A percentile compares a stretch with the other conserved stretches of the same genome.
phyloP scores from a whole-genome alignment of 2,797 vertebrate genomes.

The Columba guinea region DNA sequence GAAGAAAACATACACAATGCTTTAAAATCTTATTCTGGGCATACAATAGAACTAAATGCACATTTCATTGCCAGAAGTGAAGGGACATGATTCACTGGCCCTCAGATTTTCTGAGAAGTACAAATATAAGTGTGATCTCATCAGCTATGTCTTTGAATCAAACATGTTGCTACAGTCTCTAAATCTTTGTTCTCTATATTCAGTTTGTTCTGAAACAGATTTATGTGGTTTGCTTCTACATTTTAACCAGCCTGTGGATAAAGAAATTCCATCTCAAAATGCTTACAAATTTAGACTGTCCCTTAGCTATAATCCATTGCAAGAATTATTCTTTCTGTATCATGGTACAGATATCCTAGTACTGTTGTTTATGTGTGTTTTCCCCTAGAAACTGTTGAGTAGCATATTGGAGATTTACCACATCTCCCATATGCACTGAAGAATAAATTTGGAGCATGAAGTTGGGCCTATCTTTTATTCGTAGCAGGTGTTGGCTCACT shows the following conservation, averaged over 20 bases:
- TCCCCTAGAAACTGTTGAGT: neutral
- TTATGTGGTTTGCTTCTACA: neutral
- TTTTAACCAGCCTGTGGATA: neutral
- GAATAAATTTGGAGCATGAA: conserved; percentile 15
- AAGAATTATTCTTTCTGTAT: neutral
- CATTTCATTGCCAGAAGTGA: neutral
- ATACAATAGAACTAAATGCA: neutral
- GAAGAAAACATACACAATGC: neutral
- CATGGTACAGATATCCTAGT: neutral
- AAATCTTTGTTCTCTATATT: neutral
- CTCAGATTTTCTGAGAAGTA: neutral
- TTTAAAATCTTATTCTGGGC: conserved; percentile 4
- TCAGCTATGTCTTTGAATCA: neutral
- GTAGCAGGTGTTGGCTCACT: conserved; percentile 28
- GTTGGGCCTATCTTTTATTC: conserved; percentile 3
- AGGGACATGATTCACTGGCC: conserved; percentile 18
- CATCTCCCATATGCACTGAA: neutral
- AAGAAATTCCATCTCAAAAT: neutral
- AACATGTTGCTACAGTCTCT: neutral
- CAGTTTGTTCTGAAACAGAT: neutral
- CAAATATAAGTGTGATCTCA: conserved; percentile 37
- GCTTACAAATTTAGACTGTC: neutral
- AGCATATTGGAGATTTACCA: neutral
- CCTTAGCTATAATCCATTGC: neutral
- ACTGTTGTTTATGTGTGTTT: neutral